Percentiles rank a stretch among this genome's conserved stretches.
Conservation (phyloP, 92 coral and sea anemone species). For the Palythoa grandis region DNA sequence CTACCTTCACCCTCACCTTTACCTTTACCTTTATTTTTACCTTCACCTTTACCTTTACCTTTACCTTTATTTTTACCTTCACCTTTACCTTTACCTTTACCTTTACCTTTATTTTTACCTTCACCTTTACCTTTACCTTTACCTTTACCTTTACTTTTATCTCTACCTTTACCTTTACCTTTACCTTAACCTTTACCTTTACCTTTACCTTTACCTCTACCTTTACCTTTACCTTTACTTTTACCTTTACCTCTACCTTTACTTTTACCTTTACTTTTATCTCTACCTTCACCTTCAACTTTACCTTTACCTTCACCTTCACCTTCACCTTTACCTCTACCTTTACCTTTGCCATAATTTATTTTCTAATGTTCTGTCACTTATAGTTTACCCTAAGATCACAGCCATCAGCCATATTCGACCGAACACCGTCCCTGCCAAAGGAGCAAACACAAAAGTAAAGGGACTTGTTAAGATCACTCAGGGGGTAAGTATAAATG, state of each 20-base stretch:
- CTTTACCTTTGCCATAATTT: background rate
- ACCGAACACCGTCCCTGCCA: slow-evolving; percentile 11
- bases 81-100: too few species aligned
- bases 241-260: too few species aligned
- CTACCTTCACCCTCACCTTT: too few species aligned
- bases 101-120: too few species aligned
- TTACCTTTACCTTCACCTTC: too few species aligned
- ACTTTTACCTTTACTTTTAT: background rate
- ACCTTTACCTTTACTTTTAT: too few species aligned
- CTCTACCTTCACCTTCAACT: too few species aligned
- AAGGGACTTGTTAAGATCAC: slow-evolving; percentile 16
- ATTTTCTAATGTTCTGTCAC: background rate
- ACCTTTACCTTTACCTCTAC: background rate
- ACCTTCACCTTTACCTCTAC: background rate
- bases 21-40: too few species aligned
- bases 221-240: background rate
- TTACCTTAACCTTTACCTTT: too few species aligned
- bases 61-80: too few species aligned
- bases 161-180: too few species aligned
- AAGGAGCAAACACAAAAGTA: slow-evolving; percentile 31
- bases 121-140: background rate
- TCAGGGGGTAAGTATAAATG: background rate
- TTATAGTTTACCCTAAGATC: background rate
- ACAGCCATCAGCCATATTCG: slow-evolving; percentile 6
- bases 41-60: background rate